Evolutionary conservation across 2,888 invertebrate genomes (phyloP), one percentile per base, ranked within the genome.

Genomic region (Teinopalpus imperialis): DNA sequence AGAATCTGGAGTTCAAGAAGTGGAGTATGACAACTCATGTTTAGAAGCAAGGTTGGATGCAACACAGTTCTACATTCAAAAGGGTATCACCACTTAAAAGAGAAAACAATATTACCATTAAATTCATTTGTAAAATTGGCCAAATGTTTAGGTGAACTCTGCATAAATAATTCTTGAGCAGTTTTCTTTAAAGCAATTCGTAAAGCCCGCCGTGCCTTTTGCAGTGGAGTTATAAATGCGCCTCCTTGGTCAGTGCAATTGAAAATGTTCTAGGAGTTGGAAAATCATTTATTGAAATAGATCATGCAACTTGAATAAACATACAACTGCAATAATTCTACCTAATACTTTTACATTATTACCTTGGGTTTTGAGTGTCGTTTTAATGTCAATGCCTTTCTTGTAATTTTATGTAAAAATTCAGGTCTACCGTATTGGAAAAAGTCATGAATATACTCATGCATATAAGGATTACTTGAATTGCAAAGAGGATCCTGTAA

Each of bases 371-470:
- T 87, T 41, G 75, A 74, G 52, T 52, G 69, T 57, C 75, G 75
- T 61, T 81, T 85, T 57, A 86, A 69, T 34, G 80, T 74, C 40
- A 86, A 66, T 8, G 82, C 77, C 67, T 91, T 91, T 39, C 92
- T 75, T 30, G 89, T 89, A 14, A 92, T 91, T 68, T 87, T 87
- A 48, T 86, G 80, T 6, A 92, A 59, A 42, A 91, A 63, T 48
- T 92, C 91, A 0, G 86, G 77, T 47, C 90, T 81, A 20, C 89
- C 90, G 32, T 70, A 81, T 57, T 90, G 89, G 58, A 92, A 92
- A 57, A 82, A 81, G 49, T 91, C 91, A 54, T 92, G 91, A 16
- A 90, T 73, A 69, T 91, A 92, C 55, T 92, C 91, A 53, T 91
- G 91, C 63, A 91, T 86, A 45, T 89, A 87, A 14, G 90, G 90